Conservation (phyloP, 2,888 invertebrate species). For the Volucella zonaria region DNA sequence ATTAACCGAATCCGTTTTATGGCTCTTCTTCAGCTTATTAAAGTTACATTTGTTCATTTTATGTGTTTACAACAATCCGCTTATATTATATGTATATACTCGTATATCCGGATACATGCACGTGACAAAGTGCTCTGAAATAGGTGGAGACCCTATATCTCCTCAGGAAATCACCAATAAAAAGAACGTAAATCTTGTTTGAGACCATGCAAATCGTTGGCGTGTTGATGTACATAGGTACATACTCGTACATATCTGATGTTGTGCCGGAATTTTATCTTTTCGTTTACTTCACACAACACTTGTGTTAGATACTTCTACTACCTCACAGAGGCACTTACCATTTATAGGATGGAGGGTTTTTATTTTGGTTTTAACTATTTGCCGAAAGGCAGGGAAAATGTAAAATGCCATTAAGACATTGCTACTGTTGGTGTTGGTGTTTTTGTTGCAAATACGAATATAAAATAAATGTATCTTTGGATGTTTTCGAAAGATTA, state of each 20-base stretch:
- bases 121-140: slow-evolving; percentile 35
- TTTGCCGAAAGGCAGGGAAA: slow-evolving; percentile 12
- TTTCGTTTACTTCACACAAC: slow-evolving; percentile 7
- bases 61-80: slow-evolving; percentile 31
- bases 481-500: too few species aligned
- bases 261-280: slow-evolving; percentile 10
- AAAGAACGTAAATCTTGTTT: slow-evolving; percentile 46
- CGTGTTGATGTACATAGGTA: background rate
- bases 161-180: slow-evolving; percentile 52
- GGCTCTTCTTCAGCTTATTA: slow-evolving; percentile 37
- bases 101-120: slow-evolving; percentile 17
- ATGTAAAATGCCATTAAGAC: slow-evolving; percentile 16
- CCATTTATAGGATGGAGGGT: background rate
- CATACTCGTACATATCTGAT: background rate
- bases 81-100: background rate
- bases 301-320: slow-evolving; percentile 2
- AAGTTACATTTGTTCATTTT: slow-evolving; percentile 35
- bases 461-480: slow-evolving; percentile 6
- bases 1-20: slow-evolving; percentile 24
- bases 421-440: slow-evolving; percentile 3
- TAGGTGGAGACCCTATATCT: slow-evolving; percentile 26
- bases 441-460: background rate
- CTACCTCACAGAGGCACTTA: background rate
- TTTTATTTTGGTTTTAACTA: background rate
- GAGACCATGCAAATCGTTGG: slow-evolving; percentile 21